These are phyloP conservation scores for Odontocolon sp. DNA, from an alignment of 2,888 invertebrate genomes.

Conservation along the genomic window DNA sequence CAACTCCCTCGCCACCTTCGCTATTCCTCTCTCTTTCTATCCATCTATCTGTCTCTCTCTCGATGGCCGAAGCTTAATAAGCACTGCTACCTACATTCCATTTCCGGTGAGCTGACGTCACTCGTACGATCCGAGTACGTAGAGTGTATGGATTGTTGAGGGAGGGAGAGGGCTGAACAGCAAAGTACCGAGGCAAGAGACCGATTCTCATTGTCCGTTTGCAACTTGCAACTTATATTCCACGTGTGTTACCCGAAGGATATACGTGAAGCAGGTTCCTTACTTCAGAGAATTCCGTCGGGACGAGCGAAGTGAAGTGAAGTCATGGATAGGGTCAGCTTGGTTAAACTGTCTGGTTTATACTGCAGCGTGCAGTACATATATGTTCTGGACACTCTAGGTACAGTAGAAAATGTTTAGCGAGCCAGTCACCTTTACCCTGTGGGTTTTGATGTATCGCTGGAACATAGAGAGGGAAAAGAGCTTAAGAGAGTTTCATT, in stretches of 20 bases:
- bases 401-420: too few species aligned
- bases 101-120: conserved; percentile 80
- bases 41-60: conserved; percentile 53
- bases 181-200: neutral
- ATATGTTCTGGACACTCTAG: too few species aligned
- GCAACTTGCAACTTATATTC: neutral
- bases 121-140: conserved; percentile 57
- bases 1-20: conserved; percentile 53
- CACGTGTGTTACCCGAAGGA: too few species aligned
- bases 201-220: neutral
- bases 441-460: too few species aligned
- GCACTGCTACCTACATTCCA: conserved; percentile 80
- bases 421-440: too few species aligned
- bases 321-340: too few species aligned
- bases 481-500: too few species aligned
- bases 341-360: too few species aligned
- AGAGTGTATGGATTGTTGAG: conserved; percentile 11
- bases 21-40: conserved; percentile 19
- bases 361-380: too few species aligned
- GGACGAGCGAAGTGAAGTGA: too few species aligned
- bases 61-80: conserved; percentile 76
- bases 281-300: neutral
- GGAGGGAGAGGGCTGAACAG: neutral
- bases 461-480: too few species aligned
- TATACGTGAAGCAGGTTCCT: conserved; percentile 4